A percentile compares a stretch with the other conserved stretches of the same genome.
Conservation (phyloP, 2,797 vertebrate genomes). For the Poeciliopsis turneri region DNA sequence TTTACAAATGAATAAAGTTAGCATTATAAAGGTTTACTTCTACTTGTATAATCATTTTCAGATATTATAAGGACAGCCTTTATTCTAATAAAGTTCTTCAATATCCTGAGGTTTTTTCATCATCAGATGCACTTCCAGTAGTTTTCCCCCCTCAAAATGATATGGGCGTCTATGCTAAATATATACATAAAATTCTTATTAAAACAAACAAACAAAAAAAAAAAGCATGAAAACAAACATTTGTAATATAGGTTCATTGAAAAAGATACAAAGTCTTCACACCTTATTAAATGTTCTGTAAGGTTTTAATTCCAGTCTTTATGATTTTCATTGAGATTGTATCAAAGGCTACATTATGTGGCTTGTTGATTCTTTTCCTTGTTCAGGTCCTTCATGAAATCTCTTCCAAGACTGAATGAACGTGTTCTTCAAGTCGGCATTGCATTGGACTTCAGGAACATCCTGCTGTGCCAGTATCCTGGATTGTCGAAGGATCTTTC, state of each 20-base stretch:
- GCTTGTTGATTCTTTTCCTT: constrained; percentile 36
- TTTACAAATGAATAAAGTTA: neutral
- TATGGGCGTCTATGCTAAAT: neutral
- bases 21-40: neutral
- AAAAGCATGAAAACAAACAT: neutral
- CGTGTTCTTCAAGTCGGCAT: constrained; percentile 82
- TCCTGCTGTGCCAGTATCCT: constrained; percentile 94
- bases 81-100: constrained; percentile 8
- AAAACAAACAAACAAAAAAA: neutral
- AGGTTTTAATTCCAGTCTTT: neutral
- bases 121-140: neutral
- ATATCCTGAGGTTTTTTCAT: neutral
- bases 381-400: constrained; percentile 72
- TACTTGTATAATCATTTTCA: neutral
- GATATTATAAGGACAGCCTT: neutral
- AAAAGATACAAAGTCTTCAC: neutral
- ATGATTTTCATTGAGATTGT: constrained; percentile 1
- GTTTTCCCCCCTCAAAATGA: neutral
- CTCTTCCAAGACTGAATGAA: constrained; percentile 34
- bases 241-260: neutral
- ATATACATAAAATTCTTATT: neutral
- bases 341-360: constrained; percentile 42
- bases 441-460: constrained; percentile 83
- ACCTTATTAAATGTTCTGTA: neutral
- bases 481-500: constrained; percentile 94